Conservation (phyloP, 2,113 vertebrate species). For the Leptobrachium leishanense region DNA sequence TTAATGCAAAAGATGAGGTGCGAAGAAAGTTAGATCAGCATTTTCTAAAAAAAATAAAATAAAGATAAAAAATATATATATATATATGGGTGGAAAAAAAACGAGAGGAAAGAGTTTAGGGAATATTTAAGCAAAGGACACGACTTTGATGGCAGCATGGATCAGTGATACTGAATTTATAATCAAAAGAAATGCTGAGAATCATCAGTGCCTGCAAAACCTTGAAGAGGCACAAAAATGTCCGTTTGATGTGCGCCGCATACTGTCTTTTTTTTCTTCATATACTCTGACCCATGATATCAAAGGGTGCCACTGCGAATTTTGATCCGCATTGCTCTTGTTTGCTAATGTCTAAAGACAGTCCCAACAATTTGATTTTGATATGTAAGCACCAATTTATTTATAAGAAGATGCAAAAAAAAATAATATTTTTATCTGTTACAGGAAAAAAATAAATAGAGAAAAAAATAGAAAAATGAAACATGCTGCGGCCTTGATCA, state of each 20-base stretch:
- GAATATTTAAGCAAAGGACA: conserved; percentile 64
- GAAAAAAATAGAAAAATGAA: no score
- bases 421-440: no score
- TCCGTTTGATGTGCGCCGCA: conserved; percentile 45
- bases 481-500: background rate
- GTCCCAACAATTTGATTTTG: background rate
- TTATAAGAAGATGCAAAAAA: background rate
- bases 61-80: conserved; percentile 53
- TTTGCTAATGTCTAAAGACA: conserved; percentile 23
- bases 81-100: conserved; percentile 51
- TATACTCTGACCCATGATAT: conserved; percentile 42
- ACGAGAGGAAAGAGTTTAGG: conserved; percentile 61
- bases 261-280: conserved; percentile 33
- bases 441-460: no score
- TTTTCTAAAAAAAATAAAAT: conserved; percentile 53
- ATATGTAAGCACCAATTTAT: background rate
- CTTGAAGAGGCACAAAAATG: conserved; percentile 39
- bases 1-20: conserved; percentile 64
- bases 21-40: conserved; percentile 58
- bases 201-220: conserved; percentile 45
- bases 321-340: conserved; percentile 12
- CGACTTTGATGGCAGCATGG: conserved; percentile 61
- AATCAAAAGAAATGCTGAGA: conserved; percentile 53
- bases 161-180: conserved; percentile 62
- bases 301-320: conserved; percentile 51